Percentiles rank a stretch among this genome's conserved stretches.
phyloP scores from a whole-genome alignment of 2,888 invertebrate species.

The Heliconius charithonia region DNA sequence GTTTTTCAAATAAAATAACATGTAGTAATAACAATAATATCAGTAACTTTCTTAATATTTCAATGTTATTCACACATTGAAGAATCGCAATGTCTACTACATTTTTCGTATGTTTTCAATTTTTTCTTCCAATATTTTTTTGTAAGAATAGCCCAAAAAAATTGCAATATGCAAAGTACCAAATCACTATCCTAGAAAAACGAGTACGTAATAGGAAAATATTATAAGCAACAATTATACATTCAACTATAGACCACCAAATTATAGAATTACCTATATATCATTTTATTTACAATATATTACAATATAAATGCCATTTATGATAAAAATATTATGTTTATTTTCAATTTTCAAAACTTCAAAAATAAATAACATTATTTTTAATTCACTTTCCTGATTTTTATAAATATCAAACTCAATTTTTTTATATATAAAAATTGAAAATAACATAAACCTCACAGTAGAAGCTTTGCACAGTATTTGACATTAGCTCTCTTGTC shows the following conservation, averaged over 20 bases:
- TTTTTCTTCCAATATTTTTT: too few species aligned
- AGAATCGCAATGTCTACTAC: too few species aligned
- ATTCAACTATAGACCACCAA: background rate
- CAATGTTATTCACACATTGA: too few species aligned
- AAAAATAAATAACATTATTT: background rate
- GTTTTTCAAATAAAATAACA: too few species aligned
- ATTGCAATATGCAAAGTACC: constrained; percentile 4
- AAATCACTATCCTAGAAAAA: background rate
- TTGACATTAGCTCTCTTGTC: constrained; percentile 54
- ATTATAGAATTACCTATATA: background rate
- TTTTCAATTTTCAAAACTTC: background rate
- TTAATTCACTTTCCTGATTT: background rate
- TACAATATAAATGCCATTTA: background rate
- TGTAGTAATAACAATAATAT: too few species aligned
- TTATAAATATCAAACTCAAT: background rate
- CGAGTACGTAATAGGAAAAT: constrained; percentile 8
- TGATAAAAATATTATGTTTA: constrained; percentile 4
- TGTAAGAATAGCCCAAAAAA: background rate
- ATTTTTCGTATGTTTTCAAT: too few species aligned
- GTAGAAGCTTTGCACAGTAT: constrained; percentile 54
- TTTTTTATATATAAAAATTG: background rate
- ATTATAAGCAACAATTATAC: background rate
- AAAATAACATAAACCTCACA: constrained; percentile 6
- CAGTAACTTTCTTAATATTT: too few species aligned
- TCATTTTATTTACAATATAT: background rate